A percentile compares a stretch with the other conserved stretches of the same genome.
These are phyloP conservation scores for Jordanella pulchra DNA, from an alignment of 2,797 vertebrate species.

Conservation along the genomic window DNA sequence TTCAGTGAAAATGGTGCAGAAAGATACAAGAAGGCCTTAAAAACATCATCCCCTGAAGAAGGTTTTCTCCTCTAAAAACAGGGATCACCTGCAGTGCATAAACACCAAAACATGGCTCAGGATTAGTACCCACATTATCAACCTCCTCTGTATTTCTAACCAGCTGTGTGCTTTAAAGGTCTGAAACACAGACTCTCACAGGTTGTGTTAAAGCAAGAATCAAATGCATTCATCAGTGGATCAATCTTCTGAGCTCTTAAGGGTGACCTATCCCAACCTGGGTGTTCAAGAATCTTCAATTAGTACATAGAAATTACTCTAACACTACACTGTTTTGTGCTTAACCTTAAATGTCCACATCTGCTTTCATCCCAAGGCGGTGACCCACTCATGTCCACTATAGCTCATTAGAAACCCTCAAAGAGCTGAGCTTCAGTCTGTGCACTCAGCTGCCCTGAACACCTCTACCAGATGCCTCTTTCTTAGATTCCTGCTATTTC, in stretches of 20 bases:
- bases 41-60: conserved; percentile 62
- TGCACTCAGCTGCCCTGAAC: conserved; percentile 23
- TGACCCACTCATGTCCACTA: conserved; percentile 41
- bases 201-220: conserved; percentile 15
- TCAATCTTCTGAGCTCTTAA: conserved; percentile 11
- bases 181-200: neutral
- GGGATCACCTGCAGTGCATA: too few species aligned
- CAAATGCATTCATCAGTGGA: conserved; percentile 28
- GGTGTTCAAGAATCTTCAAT: conserved; percentile 17
- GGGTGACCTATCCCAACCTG: neutral
- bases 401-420: conserved; percentile 60
- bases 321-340: conserved; percentile 20
- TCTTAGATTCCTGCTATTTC: conserved; percentile 25
- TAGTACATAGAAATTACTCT: conserved; percentile 29
- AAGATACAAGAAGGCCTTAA: neutral
- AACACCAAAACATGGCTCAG: conserved; percentile 21
- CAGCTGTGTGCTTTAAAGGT: neutral
- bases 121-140: conserved; percentile 4
- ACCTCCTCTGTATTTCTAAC: conserved; percentile 9
- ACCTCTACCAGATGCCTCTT: conserved; percentile 59
- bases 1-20: conserved; percentile 24
- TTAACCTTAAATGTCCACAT: conserved; percentile 48
- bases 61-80: conserved; percentile 46
- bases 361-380: conserved; percentile 53
- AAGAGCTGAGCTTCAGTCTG: conserved; percentile 35